Conservation (phyloP, 2,888 invertebrate species). For the Drosophila mettleri region DNA sequence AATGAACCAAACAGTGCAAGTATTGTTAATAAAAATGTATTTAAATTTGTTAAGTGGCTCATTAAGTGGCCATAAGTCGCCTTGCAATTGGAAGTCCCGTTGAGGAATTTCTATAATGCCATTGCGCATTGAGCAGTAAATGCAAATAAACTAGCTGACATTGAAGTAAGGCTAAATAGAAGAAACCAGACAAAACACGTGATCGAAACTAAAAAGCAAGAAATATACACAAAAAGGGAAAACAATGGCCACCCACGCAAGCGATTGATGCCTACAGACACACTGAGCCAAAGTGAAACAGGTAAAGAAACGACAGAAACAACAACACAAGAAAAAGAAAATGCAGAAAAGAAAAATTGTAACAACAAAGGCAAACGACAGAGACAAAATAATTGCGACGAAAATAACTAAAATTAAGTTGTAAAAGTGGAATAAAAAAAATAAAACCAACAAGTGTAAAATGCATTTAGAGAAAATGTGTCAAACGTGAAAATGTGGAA, state of each 20-base stretch:
- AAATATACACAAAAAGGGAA: constrained; percentile 34
- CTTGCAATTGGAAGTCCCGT: constrained; percentile 36
- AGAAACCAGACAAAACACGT: constrained; percentile 56
- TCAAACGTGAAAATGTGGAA: constrained; percentile 53
- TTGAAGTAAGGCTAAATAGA: constrained; percentile 45
- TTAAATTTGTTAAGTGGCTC: neutral
- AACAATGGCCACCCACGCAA: constrained; percentile 64
- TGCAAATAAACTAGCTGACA: constrained; percentile 65
- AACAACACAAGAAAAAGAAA: constrained; percentile 27
- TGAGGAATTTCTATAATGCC: constrained; percentile 37
- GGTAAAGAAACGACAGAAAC: constrained; percentile 36
- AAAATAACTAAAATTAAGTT: constrained; percentile 64
- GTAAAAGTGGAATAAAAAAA: constrained; percentile 47
- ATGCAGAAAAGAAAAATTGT: constrained; percentile 58
- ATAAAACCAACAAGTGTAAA: constrained; percentile 35
- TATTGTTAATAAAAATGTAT: neutral
- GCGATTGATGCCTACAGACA: constrained; percentile 40
- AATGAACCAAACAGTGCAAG: neutral
- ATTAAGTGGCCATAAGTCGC: neutral
- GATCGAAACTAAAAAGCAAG: constrained; percentile 48
- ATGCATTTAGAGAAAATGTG: constrained; percentile 62
- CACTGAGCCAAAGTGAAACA: constrained; percentile 43
- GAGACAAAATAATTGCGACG: constrained; percentile 62
- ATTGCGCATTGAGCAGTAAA: constrained; percentile 29
- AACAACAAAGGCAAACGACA: constrained; percentile 41